Conservation (phyloP, 2,888 invertebrate genomes). For the Drosophila testacea region DNA sequence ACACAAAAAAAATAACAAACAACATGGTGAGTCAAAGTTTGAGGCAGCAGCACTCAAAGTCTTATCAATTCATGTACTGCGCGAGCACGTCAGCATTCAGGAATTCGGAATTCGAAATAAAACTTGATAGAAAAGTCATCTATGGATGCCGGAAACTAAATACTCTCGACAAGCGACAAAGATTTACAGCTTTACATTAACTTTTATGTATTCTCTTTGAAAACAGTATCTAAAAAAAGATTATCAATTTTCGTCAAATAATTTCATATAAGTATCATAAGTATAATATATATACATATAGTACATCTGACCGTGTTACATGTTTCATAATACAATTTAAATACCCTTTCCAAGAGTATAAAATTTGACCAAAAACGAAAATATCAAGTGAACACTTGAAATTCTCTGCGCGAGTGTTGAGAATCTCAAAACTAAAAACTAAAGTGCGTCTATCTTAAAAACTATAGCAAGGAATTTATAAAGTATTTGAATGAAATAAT, state of each 20-base stretch:
- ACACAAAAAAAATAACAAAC: slow-evolving; percentile 17
- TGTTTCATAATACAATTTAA: not conserved
- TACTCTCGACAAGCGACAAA: slow-evolving; percentile 20
- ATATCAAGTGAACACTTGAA: too few relatives aligned
- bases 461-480: not conserved
- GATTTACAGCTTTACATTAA: not conserved
- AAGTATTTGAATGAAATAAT: not conserved
- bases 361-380: too few relatives aligned
- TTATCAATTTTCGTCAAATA: not conserved
- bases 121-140: slow-evolving; percentile 7
- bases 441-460: not conserved
- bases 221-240: too few relatives aligned
- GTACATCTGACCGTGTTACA: too few relatives aligned
- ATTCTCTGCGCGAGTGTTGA: too few relatives aligned
- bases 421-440: too few relatives aligned
- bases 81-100: slow-evolving; percentile 38
- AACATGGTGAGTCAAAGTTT: slow-evolving; percentile 50
- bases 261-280: not conserved
- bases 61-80: slow-evolving; percentile 49
- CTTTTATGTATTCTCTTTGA: too few relatives aligned
- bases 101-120: slow-evolving; percentile 34
- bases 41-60: slow-evolving; percentile 48
- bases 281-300: not conserved
- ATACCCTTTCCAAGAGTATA: slow-evolving; percentile 1
- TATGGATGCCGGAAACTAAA: slow-evolving; percentile 24